phyloP scores from a whole-genome alignment of 2,797 vertebrate genomes.

The Rachycentron canadum region DNA sequence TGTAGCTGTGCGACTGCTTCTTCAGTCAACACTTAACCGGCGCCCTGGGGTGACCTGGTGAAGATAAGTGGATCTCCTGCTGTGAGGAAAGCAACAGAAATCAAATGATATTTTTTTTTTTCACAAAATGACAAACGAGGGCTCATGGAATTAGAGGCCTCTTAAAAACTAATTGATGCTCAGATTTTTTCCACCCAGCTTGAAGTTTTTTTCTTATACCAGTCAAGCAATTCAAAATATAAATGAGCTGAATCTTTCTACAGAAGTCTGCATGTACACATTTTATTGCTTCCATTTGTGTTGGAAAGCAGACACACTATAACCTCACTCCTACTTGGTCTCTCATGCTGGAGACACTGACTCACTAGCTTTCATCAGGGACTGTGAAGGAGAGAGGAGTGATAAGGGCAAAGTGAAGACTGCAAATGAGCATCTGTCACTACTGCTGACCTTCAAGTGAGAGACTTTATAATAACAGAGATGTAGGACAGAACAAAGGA shows the following conservation, averaged over 20 bases:
- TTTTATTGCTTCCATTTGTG: slow-evolving; percentile 42
- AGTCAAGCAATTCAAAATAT: slow-evolving; percentile 31
- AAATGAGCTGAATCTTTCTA: slow-evolving; percentile 44
- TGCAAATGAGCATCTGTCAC: slow-evolving; percentile 28
- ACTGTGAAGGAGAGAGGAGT: slow-evolving; percentile 38
- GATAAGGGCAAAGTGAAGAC: slow-evolving; percentile 54
- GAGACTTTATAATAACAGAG: slow-evolving; percentile 44
- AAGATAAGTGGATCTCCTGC: slow-evolving; percentile 57
- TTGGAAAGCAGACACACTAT: slow-evolving; percentile 51
- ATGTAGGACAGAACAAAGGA: slow-evolving; percentile 27
- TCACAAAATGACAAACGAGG: slow-evolving; percentile 26
- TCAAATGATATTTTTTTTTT: slow-evolving; percentile 35
- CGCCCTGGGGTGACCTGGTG: slow-evolving; percentile 39
- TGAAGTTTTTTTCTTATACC: slow-evolving; percentile 4
- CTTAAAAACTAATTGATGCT: slow-evolving; percentile 24
- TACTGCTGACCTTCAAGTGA: slow-evolving; percentile 38
- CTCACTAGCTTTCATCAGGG: slow-evolving; percentile 48
- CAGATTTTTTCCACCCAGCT: slow-evolving; percentile 30
- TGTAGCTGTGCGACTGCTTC: slow-evolving; percentile 48
- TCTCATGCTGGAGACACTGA: slow-evolving; percentile 62
- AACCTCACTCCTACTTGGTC: slow-evolving; percentile 40
- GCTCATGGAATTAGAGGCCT: slow-evolving; percentile 39
- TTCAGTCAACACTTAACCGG: slow-evolving; percentile 45
- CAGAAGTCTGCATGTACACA: slow-evolving; percentile 10
- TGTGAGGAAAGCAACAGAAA: slow-evolving; percentile 44